Evolutionary conservation across 2,797 vertebrate species (phyloP), one percentile per base, ranked within the genome.

Genomic region (Cyclopterus lumpus): DNA sequence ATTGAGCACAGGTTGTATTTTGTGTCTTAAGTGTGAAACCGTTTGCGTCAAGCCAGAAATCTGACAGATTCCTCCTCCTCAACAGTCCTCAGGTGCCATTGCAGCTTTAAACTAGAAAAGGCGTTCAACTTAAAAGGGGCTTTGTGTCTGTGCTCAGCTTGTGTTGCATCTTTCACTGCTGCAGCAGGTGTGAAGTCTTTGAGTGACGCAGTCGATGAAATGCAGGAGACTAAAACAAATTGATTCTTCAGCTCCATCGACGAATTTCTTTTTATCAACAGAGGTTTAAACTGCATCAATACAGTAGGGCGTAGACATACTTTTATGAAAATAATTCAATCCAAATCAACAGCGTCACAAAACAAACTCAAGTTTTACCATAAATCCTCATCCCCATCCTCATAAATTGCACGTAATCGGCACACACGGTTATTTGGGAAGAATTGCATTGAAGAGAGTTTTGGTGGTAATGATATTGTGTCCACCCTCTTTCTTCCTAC

Each of bases 181-280:
- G 84, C 72, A 75, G 86, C 76, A 85, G 84, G 84, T 88, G 81
- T 83, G 73, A 84, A 79, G 66, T 79, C 54, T 53, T 80, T 58
- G 54, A 64, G 40, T 61, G 65, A 80, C 77, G 75, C 44, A 77
- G 69, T 28, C 68, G 22, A 77, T 69, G 30, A 84, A 74, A 64
- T 26, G 71, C 38, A 64, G 72, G 74, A 75, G 65, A 75, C 67
- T 7, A 49, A 74, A 80, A 79, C 64, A 60, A 73, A 71, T 28
- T 22, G 12, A 65, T 71, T 75, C 68, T 63, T 60, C 30, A 54
- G 28, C 65, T 72, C 51, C 68, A 12, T 55, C 34, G 57, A 26
- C 0, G 2, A 6, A 18, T 71, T 60, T 51, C 16, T 46, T 3
- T 24, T 48, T 7, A 65, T 26, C 46, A 22, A 20, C 15, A 53